Evolutionary conservation across 2,888 invertebrate species (phyloP).

Genomic region (Hirtodrosophila confusa): DNA sequence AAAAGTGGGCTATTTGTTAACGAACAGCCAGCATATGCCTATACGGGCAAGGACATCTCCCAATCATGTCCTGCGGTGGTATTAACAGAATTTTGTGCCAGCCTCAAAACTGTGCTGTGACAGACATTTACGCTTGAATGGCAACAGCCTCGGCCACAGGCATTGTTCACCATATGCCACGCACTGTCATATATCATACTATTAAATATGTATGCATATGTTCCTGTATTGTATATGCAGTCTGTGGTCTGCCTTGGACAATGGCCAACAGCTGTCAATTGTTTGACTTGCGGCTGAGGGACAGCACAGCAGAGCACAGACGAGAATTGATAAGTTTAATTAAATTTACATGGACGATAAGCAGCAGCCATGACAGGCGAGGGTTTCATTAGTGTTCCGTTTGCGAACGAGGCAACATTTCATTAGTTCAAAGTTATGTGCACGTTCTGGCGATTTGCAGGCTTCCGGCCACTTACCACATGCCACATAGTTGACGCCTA

Average conservation of each 20-base stretch:
- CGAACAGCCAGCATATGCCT: background rate
- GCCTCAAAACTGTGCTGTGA: slow-evolving; percentile 10
- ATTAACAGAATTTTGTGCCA: slow-evolving; percentile 22
- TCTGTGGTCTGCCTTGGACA: slow-evolving; percentile 18
- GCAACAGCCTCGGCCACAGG: slow-evolving; percentile 10
- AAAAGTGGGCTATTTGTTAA: slow-evolving; percentile 1
- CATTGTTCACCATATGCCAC: slow-evolving; percentile 27
- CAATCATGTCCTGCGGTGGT: slow-evolving; percentile 9
- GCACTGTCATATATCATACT: slow-evolving; percentile 28
- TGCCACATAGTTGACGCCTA: slow-evolving; percentile 58
- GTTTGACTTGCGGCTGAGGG: slow-evolving; percentile 52
- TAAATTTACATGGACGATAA: slow-evolving; percentile 61
- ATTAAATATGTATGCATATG: no score
- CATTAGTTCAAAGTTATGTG: slow-evolving; percentile 71
- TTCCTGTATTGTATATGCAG: background rate
- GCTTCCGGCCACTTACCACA: no score
- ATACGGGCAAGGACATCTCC: slow-evolving; percentile 5
- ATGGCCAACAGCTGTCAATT: slow-evolving; percentile 58
- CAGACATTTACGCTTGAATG: slow-evolving; percentile 30
- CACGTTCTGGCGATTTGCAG: slow-evolving; percentile 55
- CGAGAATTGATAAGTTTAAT: slow-evolving; percentile 72
- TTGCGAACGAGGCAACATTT: slow-evolving; percentile 35
- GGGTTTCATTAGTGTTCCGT: slow-evolving; percentile 34
- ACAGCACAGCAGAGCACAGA: slow-evolving; percentile 24
- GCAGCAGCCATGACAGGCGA: slow-evolving; percentile 7